Conservation (phyloP, 2,113 vertebrate genomes). For the Maccullochella peelii region DNA sequence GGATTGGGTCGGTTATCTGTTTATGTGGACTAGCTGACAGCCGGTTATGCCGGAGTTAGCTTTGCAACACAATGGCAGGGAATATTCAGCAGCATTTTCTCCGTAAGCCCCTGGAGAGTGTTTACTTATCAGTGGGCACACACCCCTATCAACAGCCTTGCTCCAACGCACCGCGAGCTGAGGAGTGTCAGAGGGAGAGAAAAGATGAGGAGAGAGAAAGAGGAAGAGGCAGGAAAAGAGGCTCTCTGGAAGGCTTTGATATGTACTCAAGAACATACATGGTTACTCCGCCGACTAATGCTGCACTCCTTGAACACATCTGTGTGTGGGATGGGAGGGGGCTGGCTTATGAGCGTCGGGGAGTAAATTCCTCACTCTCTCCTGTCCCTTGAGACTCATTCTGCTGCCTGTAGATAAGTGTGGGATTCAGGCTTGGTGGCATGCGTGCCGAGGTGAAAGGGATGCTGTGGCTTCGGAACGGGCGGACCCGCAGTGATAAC, state of each 20-base stretch:
- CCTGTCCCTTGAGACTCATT: constrained; percentile 62
- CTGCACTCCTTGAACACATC: constrained; percentile 66
- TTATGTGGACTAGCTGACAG: constrained; percentile 51
- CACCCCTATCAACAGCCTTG: constrained; percentile 73
- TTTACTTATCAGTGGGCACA: constrained; percentile 78
- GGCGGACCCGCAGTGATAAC: constrained; percentile 22
- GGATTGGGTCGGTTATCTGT: constrained; percentile 60
- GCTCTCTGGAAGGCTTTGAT: constrained; percentile 74
- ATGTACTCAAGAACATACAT: constrained; percentile 71
- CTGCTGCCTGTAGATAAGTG: constrained; percentile 79
- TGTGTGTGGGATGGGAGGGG: constrained; percentile 44
- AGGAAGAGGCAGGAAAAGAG: constrained; percentile 40
- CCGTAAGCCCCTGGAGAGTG: constrained; percentile 69
- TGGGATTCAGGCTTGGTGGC: constrained; percentile 66
- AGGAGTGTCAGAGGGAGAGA: constrained; percentile 49
- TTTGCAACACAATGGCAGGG: constrained; percentile 25
- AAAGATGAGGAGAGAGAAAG: constrained; percentile 23
- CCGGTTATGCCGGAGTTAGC: constrained; percentile 40
- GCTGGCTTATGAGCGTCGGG: constrained; percentile 26
- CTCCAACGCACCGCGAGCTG: constrained; percentile 58
- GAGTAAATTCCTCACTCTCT: constrained; percentile 59
- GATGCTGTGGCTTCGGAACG: constrained; percentile 56
- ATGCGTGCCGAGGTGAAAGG: constrained; percentile 54
- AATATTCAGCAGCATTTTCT: constrained; percentile 60
- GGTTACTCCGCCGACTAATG: constrained; percentile 65